Conservation (phyloP, 2,888 invertebrate species). For the Luperina testacea region DNA sequence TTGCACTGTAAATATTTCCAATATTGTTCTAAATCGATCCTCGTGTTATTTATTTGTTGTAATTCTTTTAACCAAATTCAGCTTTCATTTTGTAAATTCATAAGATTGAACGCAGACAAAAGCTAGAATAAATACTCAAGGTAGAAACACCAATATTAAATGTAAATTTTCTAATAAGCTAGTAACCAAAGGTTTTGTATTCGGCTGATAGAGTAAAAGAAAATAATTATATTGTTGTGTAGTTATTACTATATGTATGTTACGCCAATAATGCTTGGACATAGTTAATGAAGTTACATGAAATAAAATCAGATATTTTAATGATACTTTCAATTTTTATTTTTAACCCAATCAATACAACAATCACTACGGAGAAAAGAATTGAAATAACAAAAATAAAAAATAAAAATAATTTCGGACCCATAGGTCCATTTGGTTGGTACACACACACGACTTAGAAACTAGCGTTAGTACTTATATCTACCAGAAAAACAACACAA, state of each 20-base stretch:
- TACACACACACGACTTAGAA: too few species aligned
- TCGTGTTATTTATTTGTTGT: slow-evolving; percentile 37
- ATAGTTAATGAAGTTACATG: slow-evolving; percentile 84
- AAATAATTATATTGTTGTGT: slow-evolving; percentile 80
- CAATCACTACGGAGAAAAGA: not conserved
- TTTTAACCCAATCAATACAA: not conserved
- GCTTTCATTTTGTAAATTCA: slow-evolving; percentile 43
- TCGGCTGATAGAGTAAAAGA: slow-evolving; percentile 81
- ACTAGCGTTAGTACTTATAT: too few species aligned
- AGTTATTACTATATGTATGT: slow-evolving; percentile 79
- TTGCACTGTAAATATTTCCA: slow-evolving; percentile 49
- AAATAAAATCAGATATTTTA: slow-evolving; percentile 86
- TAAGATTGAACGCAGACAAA: slow-evolving; percentile 47
- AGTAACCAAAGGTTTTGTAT: slow-evolving; percentile 89
- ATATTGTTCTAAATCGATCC: slow-evolving; percentile 2
- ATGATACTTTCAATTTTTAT: slow-evolving; percentile 42
- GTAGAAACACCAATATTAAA: slow-evolving; percentile 74
- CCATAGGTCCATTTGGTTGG: too few species aligned
- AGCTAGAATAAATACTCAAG: slow-evolving; percentile 76
- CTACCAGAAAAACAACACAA: too few species aligned
- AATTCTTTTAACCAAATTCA: slow-evolving; percentile 26
- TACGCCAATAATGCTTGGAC: slow-evolving; percentile 84
- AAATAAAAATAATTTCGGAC: too few species aligned
- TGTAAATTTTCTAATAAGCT: slow-evolving; percentile 82
- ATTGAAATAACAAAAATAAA: too few species aligned